These are phyloP conservation scores for Heliconius sara DNA, from an alignment of 2,888 invertebrate species.

Conservation along the genomic window DNA sequence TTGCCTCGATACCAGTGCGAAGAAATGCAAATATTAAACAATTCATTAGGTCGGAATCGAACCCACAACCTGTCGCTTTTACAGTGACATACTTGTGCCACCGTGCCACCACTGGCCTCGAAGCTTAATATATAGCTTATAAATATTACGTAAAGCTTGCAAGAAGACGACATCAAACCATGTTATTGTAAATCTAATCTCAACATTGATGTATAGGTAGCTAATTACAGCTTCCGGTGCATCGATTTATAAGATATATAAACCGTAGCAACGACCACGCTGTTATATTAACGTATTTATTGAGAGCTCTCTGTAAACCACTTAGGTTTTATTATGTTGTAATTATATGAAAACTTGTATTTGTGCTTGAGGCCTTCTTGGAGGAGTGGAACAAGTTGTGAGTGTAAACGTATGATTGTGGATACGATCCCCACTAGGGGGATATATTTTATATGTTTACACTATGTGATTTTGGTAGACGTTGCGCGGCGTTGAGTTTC, in stretches of 20 bases:
- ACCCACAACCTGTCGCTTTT: not conserved
- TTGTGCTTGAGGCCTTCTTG: not conserved
- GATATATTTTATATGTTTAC: not conserved
- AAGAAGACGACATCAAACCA: slow-evolving; percentile 11
- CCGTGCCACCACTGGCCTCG: not conserved
- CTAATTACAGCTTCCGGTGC: slow-evolving; percentile 38
- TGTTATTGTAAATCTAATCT: slow-evolving; percentile 28
- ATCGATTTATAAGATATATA: slow-evolving; percentile 24
- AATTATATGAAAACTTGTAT: slow-evolving; percentile 8
- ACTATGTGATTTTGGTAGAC: not conserved
- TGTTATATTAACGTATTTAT: slow-evolving; percentile 4
- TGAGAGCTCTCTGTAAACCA: slow-evolving; percentile 13
- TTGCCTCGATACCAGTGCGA: not conserved
- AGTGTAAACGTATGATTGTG: not conserved
- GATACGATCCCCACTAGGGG: not conserved
- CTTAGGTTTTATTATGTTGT: not conserved
- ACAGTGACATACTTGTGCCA: not conserved
- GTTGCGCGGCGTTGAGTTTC: no score
- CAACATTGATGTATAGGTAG: slow-evolving; percentile 25
- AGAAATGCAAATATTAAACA: not conserved
- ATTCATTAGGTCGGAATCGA: not conserved
- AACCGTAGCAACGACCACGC: not conserved
- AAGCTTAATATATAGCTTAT: not conserved
- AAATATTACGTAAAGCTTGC: not conserved
- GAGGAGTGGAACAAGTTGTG: not conserved